A percentile compares a stretch with the other conserved stretches of the same genome.
Conservation (phyloP, 37 sponge, comb jelly and placozoan genomes). For the Geodia barretti region DNA sequence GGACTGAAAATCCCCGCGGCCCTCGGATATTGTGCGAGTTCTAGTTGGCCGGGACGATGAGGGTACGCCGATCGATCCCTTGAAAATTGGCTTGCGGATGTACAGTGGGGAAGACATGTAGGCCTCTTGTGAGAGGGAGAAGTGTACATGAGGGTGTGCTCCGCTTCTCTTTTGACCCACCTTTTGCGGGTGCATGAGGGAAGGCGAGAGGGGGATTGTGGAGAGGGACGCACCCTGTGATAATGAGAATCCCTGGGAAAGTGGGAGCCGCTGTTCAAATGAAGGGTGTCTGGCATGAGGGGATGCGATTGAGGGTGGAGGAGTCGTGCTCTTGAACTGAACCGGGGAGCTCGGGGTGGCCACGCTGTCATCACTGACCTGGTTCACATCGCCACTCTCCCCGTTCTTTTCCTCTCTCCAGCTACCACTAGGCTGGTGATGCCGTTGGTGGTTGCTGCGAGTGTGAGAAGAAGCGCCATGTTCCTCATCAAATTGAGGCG, state of each 20-base stretch:
- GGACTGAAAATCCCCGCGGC: not conserved
- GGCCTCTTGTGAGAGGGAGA: conserved; percentile 5
- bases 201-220: not conserved
- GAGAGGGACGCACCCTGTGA: not conserved
- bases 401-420: not conserved
- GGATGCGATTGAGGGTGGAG: not conserved
- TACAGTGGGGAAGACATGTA: not conserved
- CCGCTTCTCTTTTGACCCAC: not conserved
- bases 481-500: no score
- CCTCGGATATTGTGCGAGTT: not conserved
- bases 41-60: not conserved
- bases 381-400: not conserved
- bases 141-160: not conserved
- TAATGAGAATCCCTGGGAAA: not conserved
- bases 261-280: not conserved
- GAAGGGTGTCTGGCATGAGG: not conserved
- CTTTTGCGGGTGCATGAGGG: no score
- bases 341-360: not conserved
- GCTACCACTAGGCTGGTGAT: not conserved
- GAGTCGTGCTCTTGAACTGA: not conserved
- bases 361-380: not conserved
- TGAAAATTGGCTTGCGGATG: not conserved
- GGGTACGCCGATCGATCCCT: not conserved
- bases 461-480: not conserved
- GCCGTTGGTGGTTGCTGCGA: not conserved